These are phyloP conservation scores for Amphilophus citrinellus DNA, from an alignment of 2,113 vertebrate species.

Conservation along the genomic window DNA sequence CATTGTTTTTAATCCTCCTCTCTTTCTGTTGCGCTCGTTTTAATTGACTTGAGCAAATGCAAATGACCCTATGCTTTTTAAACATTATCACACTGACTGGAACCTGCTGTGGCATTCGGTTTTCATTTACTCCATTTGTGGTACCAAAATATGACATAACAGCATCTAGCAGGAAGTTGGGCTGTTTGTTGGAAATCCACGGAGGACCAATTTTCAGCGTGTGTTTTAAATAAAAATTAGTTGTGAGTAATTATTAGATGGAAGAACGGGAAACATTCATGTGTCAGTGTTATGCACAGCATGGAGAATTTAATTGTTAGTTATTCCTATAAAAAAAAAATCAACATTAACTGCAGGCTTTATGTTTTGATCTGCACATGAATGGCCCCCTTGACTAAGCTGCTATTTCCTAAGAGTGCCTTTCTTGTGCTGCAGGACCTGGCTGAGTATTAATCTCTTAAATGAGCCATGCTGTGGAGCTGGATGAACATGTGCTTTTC, in stretches of 20 bases:
- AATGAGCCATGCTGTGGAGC: constrained; percentile 76
- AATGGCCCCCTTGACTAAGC: constrained; percentile 64
- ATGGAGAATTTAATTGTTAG: constrained; percentile 47
- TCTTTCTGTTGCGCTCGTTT: constrained; percentile 50
- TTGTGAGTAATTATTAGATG: constrained; percentile 45
- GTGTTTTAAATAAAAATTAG: constrained; percentile 52
- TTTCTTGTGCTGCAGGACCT: constrained; percentile 47
- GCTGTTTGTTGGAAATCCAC: constrained; percentile 38
- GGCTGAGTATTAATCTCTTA: constrained; percentile 75
- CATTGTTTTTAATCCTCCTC: constrained; percentile 16
- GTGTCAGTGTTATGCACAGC: constrained; percentile 32
- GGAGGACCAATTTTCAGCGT: constrained; percentile 30
- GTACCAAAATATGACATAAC: constrained; percentile 51
- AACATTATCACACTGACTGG: constrained; percentile 59
- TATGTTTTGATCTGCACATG: constrained; percentile 63
- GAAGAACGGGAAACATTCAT: constrained; percentile 43
- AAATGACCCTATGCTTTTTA: constrained; percentile 60
- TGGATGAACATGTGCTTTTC: constrained; percentile 67
- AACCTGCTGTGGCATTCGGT: constrained; percentile 70
- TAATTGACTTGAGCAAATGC: constrained; percentile 74
- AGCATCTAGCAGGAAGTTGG: constrained; percentile 45
- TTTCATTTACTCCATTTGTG: constrained; percentile 65
- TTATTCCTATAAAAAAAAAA: constrained; percentile 35
- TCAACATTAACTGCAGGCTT: constrained; percentile 32
- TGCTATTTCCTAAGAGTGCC: constrained; percentile 55